A percentile compares a stretch with the other conserved stretches of the same genome.
These are phyloP conservation scores for Aspidoscelis tigris DNA, from an alignment of 2,113 vertebrate genomes.

Conservation along the genomic window DNA sequence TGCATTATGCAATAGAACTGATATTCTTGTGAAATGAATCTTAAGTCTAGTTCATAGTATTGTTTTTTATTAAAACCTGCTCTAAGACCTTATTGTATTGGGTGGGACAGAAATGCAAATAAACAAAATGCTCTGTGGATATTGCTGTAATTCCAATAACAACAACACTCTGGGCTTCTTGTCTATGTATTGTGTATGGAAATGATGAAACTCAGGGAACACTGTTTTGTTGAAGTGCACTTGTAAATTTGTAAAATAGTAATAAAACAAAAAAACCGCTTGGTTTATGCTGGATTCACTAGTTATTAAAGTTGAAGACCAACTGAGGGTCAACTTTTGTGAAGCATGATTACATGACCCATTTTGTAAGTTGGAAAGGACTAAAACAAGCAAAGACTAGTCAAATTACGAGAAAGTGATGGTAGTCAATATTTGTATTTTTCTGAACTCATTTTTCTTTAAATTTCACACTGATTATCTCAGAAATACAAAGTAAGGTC, in stretches of 20 bases:
- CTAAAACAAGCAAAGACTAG: not conserved
- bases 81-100: no score
- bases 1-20: no score
- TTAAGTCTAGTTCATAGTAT: no score
- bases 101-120: no score
- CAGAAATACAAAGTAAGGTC: not conserved
- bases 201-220: not conserved
- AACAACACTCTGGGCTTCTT: not conserved
- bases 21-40: no score
- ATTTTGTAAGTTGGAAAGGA: not conserved
- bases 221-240: not conserved
- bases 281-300: not conserved
- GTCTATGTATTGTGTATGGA: not conserved
- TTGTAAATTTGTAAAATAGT: not conserved
- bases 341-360: not conserved
- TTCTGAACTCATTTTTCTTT: not conserved
- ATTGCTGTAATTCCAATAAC: not conserved
- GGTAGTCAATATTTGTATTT: not conserved
- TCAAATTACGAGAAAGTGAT: not conserved
- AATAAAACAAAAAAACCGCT: not conserved
- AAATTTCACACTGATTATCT: not conserved
- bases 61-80: no score
- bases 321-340: not conserved
- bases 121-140: not conserved
- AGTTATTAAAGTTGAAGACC: not conserved